Conservation (phyloP, 2,113 vertebrate genomes). For the Phoenicopterus ruber region DNA sequence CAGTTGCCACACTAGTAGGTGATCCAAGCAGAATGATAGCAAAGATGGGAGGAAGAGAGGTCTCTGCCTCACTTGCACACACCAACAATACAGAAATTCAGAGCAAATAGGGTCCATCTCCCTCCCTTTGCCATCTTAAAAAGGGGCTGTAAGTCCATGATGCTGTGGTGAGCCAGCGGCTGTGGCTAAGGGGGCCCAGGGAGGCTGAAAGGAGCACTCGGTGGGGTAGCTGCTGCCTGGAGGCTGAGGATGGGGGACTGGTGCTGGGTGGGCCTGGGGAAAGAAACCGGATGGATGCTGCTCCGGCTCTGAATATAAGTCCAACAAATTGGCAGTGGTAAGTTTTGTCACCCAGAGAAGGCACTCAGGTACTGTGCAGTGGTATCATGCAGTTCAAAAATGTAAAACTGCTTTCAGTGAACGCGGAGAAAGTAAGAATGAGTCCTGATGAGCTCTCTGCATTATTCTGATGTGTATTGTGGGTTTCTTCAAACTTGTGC, state of each 20-base stretch:
- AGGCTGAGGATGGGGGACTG: not conserved
- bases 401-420: slow-evolving; percentile 46
- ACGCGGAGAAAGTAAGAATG: slow-evolving; percentile 17
- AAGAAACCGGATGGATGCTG: not conserved
- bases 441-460: slow-evolving; percentile 52
- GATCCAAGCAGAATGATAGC: not conserved
- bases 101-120: not conserved
- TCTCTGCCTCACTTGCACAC: not conserved
- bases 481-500: slow-evolving; percentile 25
- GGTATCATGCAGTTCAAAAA: slow-evolving; percentile 6
- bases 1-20: not conserved
- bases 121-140: not conserved
- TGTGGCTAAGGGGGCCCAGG: not conserved
- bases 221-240: not conserved
- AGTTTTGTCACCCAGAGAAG: slow-evolving; percentile 24
- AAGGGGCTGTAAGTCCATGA: not conserved
- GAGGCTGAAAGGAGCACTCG: not conserved
- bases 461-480: slow-evolving; percentile 48
- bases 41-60: not conserved
- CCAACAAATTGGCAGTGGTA: not conserved
- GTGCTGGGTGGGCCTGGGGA: not conserved
- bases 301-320: not conserved
- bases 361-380: not conserved
- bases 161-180: not conserved
- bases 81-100: not conserved